Evolutionary conservation across 2,888 invertebrate genomes (phyloP), one percentile per base, ranked within the genome.

Genomic region (Rhagium mordax): DNA sequence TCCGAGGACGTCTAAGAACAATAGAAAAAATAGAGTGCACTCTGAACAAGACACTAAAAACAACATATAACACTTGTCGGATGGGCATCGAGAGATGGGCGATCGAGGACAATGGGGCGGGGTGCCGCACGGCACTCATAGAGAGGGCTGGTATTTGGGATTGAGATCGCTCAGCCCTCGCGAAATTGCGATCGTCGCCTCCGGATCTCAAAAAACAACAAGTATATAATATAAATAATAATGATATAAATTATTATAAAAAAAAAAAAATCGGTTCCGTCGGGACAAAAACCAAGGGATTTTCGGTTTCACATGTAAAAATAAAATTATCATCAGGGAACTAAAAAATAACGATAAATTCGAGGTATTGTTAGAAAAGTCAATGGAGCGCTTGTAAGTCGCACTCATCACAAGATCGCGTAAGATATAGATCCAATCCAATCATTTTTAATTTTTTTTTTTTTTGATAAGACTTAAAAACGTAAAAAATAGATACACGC

Each of bases 21-120:
- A 85, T 85, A 86, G 83, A 86, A 86, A 86, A 86, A 86, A 86
- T 86, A 86, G 83, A 86, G 85, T 84, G 82, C 82, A 84, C 84
- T 86, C 84, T 84, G 82, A 83, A 84, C 81, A 83, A 84, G 83
- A 82, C 81, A 85, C 82, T 82, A 84, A 81, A 80, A 84, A 85
- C 81, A 86, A 86, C 84, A 85, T 80, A 79, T 82, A 83, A 86
- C 85, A 85, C 84, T 83, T 78, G 79, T 86, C 85, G 77, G 83
- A 81, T 80, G 81, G 78, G 73, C 81, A 81, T 80, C 84, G 77
- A 77, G 80, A 82, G 78, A 74, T 59, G 70, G 71, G 64, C 68
- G 66, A 47, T 15, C 57, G 53, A 62, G 65, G 59, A 48, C 62
- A 18, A 47, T 33, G 33, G 2, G 41, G 6, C 64, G 59, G 70